Percentiles rank a stretch among this genome's conserved stretches.
phyloP scores from a whole-genome alignment of 2,113 vertebrate genomes.

The Galbula dea region DNA sequence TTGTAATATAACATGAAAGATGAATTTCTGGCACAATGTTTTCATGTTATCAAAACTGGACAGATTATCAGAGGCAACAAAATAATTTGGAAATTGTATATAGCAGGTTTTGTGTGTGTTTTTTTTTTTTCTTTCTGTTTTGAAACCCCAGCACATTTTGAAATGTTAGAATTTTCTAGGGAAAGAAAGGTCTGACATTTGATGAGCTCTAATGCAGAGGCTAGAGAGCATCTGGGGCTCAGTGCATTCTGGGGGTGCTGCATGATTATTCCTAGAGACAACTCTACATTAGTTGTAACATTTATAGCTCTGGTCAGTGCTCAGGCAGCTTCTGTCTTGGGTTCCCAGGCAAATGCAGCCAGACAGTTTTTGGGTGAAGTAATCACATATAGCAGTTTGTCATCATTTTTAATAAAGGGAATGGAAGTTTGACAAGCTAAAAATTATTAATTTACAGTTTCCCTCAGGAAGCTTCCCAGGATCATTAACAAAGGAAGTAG shows the following conservation, averaged over 20 bases:
- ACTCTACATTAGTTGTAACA: neutral
- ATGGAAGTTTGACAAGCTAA: neutral
- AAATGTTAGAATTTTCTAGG: neutral
- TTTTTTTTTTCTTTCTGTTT: neutral
- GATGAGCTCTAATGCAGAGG: neutral
- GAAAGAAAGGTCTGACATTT: neutral
- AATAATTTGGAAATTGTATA: neutral
- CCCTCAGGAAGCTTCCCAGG: neutral
- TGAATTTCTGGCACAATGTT: neutral
- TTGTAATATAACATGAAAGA: neutral
- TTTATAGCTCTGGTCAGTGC: neutral
- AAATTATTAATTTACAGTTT: neutral
- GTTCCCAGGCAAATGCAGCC: neutral
- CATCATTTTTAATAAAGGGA: neutral
- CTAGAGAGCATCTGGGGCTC: neutral
- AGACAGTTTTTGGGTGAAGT: neutral
- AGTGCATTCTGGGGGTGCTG: fast-evolving
- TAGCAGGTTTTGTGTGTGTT: neutral
- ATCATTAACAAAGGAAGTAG: neutral
- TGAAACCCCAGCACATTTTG: neutral
- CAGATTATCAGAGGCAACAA: neutral
- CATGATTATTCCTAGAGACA: neutral
- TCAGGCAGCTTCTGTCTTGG: neutral
- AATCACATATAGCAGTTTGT: neutral
- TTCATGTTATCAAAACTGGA: neutral